These are phyloP conservation scores for Megalurothrips usitatus DNA, from an alignment of 2,888 invertebrate species.

Conservation along the genomic window DNA sequence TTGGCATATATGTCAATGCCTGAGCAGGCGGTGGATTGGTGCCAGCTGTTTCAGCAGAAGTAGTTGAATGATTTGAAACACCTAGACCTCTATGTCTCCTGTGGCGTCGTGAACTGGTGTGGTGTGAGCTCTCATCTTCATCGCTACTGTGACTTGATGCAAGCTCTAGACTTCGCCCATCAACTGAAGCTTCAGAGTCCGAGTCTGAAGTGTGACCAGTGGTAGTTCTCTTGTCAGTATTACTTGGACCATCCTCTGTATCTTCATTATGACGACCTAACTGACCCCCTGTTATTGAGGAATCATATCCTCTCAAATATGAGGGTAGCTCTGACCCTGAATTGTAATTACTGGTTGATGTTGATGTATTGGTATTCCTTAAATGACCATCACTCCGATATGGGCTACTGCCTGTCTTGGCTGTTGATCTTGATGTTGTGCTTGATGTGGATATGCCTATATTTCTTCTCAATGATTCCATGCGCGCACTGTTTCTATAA, in stretches of 20 bases:
- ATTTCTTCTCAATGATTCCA: constrained; percentile 63
- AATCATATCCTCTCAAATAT: constrained; percentile 61
- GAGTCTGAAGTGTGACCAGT: constrained; percentile 42
- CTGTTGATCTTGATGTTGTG: constrained; percentile 89
- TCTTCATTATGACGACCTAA: constrained; percentile 34
- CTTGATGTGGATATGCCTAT: constrained; percentile 93
- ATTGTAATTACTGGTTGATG: constrained; percentile 73
- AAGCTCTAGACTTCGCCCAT: constrained; percentile 77
- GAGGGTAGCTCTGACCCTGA: constrained; percentile 73
- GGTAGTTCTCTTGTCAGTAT: constrained; percentile 40
- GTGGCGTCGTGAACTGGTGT: constrained; percentile 33
- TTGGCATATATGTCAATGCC: constrained; percentile 56
- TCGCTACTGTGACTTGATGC: constrained; percentile 95
- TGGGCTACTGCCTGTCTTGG: constrained; percentile 89
- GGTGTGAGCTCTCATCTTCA: constrained; percentile 59
- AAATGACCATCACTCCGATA: constrained; percentile 83
- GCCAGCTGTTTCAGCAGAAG: constrained; percentile 25
- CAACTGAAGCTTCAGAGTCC: constrained; percentile 51
- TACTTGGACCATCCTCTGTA: constrained; percentile 35
- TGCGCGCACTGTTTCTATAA: constrained; percentile 56
- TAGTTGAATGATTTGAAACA: constrained; percentile 32
- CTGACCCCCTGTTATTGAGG: constrained; percentile 44
- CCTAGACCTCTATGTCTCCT: constrained; percentile 35
- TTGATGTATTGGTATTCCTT: constrained; percentile 77
- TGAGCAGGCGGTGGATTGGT: constrained; percentile 40